Evolutionary conservation across 1,140 invertebrate genomes (phyloP).

Genomic region (Lucilia sericata): DNA sequence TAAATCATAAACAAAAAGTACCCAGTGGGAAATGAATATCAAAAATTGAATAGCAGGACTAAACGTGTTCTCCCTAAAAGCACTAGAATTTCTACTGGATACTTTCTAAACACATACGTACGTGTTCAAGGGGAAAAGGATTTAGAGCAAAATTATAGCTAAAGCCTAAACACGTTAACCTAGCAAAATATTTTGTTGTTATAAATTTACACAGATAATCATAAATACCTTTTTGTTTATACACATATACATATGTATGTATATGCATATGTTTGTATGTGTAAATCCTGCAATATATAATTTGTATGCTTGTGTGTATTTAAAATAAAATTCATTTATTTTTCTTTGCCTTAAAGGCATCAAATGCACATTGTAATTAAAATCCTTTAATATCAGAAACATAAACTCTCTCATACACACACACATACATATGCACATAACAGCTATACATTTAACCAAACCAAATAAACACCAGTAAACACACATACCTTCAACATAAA

Average conservation of each 20-base stretch:
- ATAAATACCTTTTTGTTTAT: not conserved
- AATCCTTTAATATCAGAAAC: conserved; percentile 40
- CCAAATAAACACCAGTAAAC: not conserved
- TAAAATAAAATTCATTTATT: conserved; percentile 38
- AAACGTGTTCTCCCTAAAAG: too few species aligned
- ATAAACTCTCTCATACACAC: not conserved
- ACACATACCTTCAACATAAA: not conserved
- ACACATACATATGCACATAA: too few species aligned
- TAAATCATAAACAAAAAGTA: not conserved
- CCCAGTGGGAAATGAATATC: not conserved
- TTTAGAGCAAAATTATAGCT: not conserved
- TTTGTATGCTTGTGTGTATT: conserved; percentile 29
- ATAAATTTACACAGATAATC: too few species aligned
- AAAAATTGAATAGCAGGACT: too few species aligned
- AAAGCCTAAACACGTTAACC: conserved; percentile 31
- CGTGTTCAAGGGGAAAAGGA: not conserved
- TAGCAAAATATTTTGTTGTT: too few species aligned
- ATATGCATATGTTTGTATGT: not conserved
- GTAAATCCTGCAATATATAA: too few species aligned
- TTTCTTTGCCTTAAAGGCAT: conserved; percentile 41
- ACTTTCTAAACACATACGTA: not conserved
- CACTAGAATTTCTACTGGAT: not conserved
- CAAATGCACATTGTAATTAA: conserved; percentile 44
- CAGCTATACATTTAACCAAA: not conserved
- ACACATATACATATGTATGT: not conserved